Evolutionary conservation across 2,797 vertebrate genomes (phyloP).

Genomic region (Danio kyathit): DNA sequence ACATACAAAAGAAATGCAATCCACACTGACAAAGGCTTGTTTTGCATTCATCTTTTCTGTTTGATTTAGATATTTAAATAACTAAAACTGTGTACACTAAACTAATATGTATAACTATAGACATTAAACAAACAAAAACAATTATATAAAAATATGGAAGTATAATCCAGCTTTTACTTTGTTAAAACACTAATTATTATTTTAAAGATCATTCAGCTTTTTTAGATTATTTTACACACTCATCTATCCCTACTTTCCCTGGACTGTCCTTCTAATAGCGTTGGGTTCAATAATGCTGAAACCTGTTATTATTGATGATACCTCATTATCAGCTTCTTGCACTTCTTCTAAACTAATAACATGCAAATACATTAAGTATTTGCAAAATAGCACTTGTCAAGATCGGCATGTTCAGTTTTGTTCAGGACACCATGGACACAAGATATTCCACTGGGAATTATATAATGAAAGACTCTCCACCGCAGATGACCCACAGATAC

Average conservation of each 20-base stretch:
- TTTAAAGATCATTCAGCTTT: background rate
- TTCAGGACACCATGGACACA: constrained; percentile 54
- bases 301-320: background rate
- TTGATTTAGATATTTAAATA: background rate
- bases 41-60: background rate
- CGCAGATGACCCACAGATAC: constrained; percentile 60
- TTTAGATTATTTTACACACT: background rate
- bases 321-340: background rate
- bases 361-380: constrained; percentile 74
- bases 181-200: too few relatives aligned
- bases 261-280: background rate
- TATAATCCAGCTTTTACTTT: too few relatives aligned
- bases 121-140: too few relatives aligned
- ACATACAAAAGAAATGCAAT: background rate
- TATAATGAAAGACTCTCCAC: constrained; percentile 65
- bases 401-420: constrained; percentile 57
- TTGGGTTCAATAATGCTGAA: background rate
- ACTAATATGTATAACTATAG: too few relatives aligned
- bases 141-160: too few relatives aligned
- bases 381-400: constrained; percentile 70
- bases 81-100: too few relatives aligned
- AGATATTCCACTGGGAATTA: constrained; percentile 70
- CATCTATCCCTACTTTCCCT: background rate
- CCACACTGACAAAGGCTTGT: background rate
- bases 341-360: constrained; percentile 56